Base-by-base conservation (phyloP, 2,113 vertebrate species). In the Polyodon spathula region DNA sequence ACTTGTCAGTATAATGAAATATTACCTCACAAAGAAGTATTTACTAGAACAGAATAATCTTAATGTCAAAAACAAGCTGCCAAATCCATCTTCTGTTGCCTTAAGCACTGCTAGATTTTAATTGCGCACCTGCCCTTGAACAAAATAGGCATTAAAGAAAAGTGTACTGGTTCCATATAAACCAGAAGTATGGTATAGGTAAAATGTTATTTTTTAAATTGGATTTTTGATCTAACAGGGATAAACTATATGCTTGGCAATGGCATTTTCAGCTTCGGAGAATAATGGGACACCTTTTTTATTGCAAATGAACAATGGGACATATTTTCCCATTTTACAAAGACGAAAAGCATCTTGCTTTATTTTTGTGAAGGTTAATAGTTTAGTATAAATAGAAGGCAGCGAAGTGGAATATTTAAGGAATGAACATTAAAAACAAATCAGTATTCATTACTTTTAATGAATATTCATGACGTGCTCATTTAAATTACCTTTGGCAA, bases 401-500 rank as follows among this genome's bases (percentile, higher is more conserved):
- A 80, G 81, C 78, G 71, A 82, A 81, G 69, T 77, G 41, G 55
- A 74, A 67, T 73, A 77, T 78, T 79, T 76, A 76, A 59, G 66
- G 72, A 79, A 68, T 78, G 75, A 78, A 71, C 78, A 76, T 82
- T 80, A 79, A 79, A 85, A 82, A 83, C 83, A 85, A 84, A 81
- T 71, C 76, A 76, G 70, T 78, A 73, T 80, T 76, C 73, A 81
- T 78, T 74, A 70, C 64, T 17, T 27, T 37, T 60, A 70, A 80
- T 85, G 81, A 82, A 85, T 85, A 83, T 84, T 77, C 83, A 82
- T 78, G 69, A 54, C 2, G 27, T 0, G 12, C 73, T 80, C 79
- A 82, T 82, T 83, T 81, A 84, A 82, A 85, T 78, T 79, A 84
- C 81, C 80, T 78, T 76, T 77, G 76, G 83, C 78, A 60, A 78